A percentile compares a stretch with the other conserved stretches of the same genome.
phyloP scores from a whole-genome alignment of 2,797 vertebrate genomes.

The Darevskia mixta region DNA sequence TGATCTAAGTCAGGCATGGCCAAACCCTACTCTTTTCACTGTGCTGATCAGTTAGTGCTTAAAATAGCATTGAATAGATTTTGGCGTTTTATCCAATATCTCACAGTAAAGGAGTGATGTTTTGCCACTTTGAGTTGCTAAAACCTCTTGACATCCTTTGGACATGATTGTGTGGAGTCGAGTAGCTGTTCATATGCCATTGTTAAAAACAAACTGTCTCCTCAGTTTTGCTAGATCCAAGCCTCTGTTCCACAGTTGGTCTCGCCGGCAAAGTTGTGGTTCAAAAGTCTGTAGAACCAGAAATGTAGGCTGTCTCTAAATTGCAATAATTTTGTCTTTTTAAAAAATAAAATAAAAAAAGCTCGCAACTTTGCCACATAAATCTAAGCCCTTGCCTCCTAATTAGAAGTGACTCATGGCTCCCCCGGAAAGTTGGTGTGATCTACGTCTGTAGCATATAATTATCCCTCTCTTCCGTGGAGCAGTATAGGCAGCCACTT shows the following conservation, averaged over 20 bases:
- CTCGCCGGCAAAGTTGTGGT: not conserved
- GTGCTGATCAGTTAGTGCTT: not conserved
- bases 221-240: not conserved
- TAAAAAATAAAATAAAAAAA: not conserved
- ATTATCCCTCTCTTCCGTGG: slow-evolving; percentile 53
- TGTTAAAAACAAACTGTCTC: slow-evolving; percentile 6
- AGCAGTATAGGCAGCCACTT: slow-evolving; percentile 53
- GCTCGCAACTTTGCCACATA: not conserved
- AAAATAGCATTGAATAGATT: not conserved
- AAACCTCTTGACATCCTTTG: not conserved
- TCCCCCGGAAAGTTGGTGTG: slow-evolving; percentile 18
- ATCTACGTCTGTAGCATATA: slow-evolving; percentile 42
- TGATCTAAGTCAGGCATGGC: not conserved
- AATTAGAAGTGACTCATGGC: slow-evolving; percentile 17
- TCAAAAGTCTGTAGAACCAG: not conserved
- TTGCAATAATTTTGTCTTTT: not conserved
- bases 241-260: not conserved
- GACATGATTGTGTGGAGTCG: not conserved
- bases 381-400: not conserved
- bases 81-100: not conserved
- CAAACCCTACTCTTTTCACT: not conserved
- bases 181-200: not conserved
- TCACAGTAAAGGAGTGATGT: not conserved
- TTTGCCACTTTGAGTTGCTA: not conserved
- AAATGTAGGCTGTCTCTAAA: slow-evolving; percentile 4